phyloP scores from a whole-genome alignment of 2,113 vertebrate genomes.

The Festucalex cinctus region DNA sequence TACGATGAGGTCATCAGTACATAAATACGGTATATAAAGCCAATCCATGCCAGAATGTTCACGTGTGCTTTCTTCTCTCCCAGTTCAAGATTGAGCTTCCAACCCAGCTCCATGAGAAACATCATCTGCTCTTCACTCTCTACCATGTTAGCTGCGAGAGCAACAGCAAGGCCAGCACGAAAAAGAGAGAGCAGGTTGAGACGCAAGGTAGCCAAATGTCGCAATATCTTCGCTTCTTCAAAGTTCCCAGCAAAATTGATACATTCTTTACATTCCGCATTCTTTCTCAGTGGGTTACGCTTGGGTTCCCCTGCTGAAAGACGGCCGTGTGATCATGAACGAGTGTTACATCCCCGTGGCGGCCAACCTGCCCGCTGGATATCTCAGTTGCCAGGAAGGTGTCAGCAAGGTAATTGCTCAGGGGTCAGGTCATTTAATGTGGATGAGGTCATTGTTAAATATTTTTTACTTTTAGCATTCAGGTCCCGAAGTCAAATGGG shows the following conservation, averaged over 20 bases:
- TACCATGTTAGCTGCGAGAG: constrained; percentile 95
- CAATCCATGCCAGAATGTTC: background rate
- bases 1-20: constrained; percentile 88
- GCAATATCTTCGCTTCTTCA: background rate
- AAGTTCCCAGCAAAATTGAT: background rate
- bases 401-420: constrained; percentile 80
- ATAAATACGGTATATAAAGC: background rate
- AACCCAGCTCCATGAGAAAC: constrained; percentile 91
- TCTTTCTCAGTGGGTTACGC: constrained; percentile 85
- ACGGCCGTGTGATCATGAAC: constrained; percentile 87
- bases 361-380: constrained; percentile 86
- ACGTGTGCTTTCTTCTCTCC: constrained; percentile 21
- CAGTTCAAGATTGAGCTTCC: constrained; percentile 96
- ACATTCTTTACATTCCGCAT: background rate
- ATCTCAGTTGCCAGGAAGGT: constrained; percentile 85
- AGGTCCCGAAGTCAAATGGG: constrained; percentile 94
- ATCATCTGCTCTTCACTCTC: constrained; percentile 95
- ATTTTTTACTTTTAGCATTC: constrained; percentile 77
- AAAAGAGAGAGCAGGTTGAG: constrained; percentile 91
- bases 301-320: constrained; percentile 93
- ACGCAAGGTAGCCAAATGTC: constrained; percentile 78
- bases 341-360: constrained; percentile 87
- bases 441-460: background rate
- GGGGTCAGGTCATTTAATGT: background rate
- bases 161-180: constrained; percentile 95